A percentile compares a stretch with the other conserved stretches of the same genome.
phyloP scores from a whole-genome alignment of 2,113 vertebrate species.

The Ictalurus punctatus region DNA sequence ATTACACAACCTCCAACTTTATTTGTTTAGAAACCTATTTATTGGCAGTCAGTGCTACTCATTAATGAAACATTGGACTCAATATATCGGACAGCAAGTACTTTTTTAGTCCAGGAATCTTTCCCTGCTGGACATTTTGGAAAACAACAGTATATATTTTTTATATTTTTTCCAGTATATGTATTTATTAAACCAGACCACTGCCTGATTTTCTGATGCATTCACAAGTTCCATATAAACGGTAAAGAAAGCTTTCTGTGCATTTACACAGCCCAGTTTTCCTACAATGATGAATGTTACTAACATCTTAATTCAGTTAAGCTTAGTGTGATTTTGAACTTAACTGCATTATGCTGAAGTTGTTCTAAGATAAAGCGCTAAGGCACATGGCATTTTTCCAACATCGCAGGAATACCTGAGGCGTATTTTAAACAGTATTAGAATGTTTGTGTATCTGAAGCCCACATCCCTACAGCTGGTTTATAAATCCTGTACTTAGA shows the following conservation, averaged over 20 bases:
- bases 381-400: neutral
- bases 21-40: neutral
- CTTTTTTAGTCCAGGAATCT: neutral
- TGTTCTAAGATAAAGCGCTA: slow-evolving; percentile 7
- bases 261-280: neutral
- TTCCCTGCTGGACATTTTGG: neutral
- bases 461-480: neutral
- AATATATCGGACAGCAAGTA: neutral
- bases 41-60: neutral
- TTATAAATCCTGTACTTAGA: neutral
- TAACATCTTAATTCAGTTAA: neutral
- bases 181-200: neutral
- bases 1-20: neutral
- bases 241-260: neutral
- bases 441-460: neutral
- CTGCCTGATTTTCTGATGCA: neutral
- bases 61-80: neutral
- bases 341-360: slow-evolving; percentile 13
- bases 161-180: neutral
- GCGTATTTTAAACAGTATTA: neutral
- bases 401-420: neutral
- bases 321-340: neutral
- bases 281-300: slow-evolving; percentile 3
- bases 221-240: neutral
- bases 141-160: neutral